Evolutionary conservation across 37 sponge, comb jelly and placozoan species (phyloP).

Genomic region (Diacarnus erythraeanus): DNA sequence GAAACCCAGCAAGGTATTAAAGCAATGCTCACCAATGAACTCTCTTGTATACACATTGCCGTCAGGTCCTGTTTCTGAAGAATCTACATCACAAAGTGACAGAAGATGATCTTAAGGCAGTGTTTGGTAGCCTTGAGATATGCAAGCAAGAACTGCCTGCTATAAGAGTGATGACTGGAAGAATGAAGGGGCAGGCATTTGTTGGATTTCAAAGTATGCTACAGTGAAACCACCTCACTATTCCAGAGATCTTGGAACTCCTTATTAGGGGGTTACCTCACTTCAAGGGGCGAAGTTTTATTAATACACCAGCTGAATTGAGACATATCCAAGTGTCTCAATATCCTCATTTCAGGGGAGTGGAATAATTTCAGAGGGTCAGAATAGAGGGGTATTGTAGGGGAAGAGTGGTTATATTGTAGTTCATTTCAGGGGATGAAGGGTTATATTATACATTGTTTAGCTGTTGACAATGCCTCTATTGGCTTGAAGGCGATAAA

Average conservation of each 20-base stretch:
- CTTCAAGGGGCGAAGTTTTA: too few relatives aligned
- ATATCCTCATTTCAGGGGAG: too few relatives aligned
- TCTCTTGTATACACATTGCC: too few relatives aligned
- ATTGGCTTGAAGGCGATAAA: conserved; percentile 47
- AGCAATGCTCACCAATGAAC: not conserved
- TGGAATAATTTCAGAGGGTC: too few relatives aligned
- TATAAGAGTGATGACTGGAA: conserved; percentile 62
- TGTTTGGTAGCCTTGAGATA: conserved; percentile 50
- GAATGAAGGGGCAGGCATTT: conserved; percentile 87
- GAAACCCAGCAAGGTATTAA: conserved; percentile 52
- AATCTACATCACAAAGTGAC: conserved; percentile 62
- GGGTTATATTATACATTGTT: not conserved
- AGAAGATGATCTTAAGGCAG: conserved; percentile 55
- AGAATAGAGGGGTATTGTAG: too few relatives aligned
- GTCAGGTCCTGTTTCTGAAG: conserved; percentile 74
- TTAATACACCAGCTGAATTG: too few relatives aligned
- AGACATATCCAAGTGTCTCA: too few relatives aligned
- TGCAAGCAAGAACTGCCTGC: not conserved
- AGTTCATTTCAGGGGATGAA: not conserved
- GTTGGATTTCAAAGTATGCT: conserved; percentile 57
- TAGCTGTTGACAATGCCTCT: conserved; percentile 45
- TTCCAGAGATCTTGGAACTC: too few relatives aligned
- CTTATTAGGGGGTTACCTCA: too few relatives aligned
- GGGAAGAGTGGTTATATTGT: too few relatives aligned
- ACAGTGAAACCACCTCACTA: conserved; percentile 14